Conservation (phyloP, 2,888 invertebrate genomes). For the Ophioninae sp. region DNA sequence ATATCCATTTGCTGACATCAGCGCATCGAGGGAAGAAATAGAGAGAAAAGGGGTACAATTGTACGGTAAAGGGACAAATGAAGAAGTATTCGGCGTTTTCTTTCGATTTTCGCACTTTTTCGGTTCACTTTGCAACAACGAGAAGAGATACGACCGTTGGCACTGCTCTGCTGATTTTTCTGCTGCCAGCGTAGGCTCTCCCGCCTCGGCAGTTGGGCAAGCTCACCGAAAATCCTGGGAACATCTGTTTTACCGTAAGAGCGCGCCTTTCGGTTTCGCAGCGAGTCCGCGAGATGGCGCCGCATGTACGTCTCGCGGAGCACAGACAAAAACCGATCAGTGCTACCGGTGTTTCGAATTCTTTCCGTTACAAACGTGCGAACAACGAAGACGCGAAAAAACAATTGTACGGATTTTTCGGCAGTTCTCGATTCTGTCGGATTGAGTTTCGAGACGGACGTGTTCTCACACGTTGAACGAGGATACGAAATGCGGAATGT, state of each 20-base stretch:
- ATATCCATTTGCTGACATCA: constrained; percentile 2
- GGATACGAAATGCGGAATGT: constrained; percentile 27
- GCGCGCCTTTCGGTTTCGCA: background rate
- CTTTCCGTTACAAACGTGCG: background rate
- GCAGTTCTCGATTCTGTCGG: background rate
- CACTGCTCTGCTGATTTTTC: constrained; percentile 46
- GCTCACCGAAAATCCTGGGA: background rate
- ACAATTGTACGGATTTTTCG: background rate
- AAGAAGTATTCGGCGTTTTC: background rate
- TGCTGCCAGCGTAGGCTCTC: background rate
- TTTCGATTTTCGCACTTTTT: background rate
- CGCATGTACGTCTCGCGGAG: constrained; percentile 15
- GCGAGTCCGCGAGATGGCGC: constrained; percentile 33
- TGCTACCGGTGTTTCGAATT: background rate
- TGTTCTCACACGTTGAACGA: background rate
- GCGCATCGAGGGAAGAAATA: background rate
- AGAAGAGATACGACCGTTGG: constrained; percentile 10
- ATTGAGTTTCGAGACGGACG: background rate
- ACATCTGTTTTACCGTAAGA: constrained; percentile 15
- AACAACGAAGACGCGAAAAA: background rate
- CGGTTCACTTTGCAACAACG: constrained; percentile 21
- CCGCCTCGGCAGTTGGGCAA: background rate
- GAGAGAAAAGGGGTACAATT: background rate
- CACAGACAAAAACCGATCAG: background rate
- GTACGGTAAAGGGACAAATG: background rate